Percentiles rank a stretch among this genome's conserved stretches.
These are phyloP conservation scores for Phenganax marumi DNA, from an alignment of 92 coral and sea anemone genomes.

Conservation along the genomic window DNA sequence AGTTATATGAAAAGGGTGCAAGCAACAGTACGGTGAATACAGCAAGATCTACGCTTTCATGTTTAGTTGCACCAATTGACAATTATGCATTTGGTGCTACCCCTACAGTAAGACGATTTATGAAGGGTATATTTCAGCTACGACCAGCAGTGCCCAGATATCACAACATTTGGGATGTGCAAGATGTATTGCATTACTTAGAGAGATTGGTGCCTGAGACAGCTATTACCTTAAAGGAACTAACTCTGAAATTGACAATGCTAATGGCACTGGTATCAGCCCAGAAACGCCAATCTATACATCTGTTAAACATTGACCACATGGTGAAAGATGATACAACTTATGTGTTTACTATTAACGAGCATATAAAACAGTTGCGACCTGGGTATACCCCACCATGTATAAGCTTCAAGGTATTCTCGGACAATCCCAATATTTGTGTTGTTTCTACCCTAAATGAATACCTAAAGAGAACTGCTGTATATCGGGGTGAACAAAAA, in stretches of 20 bases:
- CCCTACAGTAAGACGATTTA: conserved; percentile 2
- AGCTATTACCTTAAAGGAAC: conserved; percentile 29
- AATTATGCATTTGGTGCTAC: neutral
- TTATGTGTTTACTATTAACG: conserved; percentile 34
- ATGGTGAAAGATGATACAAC: conserved; percentile 15
- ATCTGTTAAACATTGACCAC: conserved; percentile 40
- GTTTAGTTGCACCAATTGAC: conserved; percentile 12
- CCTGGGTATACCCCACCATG: conserved; percentile 37
- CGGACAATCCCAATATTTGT: conserved; percentile 25
- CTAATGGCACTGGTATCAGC: conserved; percentile 43
- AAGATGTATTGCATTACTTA: conserved; percentile 47
- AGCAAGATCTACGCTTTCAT: conserved; percentile 8
- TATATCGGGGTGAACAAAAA: conserved; percentile 12
- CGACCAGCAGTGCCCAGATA: conserved; percentile 53
- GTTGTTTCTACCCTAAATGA: conserved; percentile 38
- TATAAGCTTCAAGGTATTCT: conserved; percentile 39
- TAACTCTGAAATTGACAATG: conserved; percentile 35
- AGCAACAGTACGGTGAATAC: neutral
- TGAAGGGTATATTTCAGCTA: conserved; percentile 4
- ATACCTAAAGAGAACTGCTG: conserved; percentile 18
- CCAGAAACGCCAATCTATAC: conserved; percentile 52
- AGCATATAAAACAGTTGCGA: conserved; percentile 38
- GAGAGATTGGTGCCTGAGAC: conserved; percentile 27
- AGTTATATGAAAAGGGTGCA: neutral
- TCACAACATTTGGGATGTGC: conserved; percentile 53